Evolutionary conservation across 2,797 vertebrate species (phyloP).

Genomic region (Dermochelys coriacea): DNA sequence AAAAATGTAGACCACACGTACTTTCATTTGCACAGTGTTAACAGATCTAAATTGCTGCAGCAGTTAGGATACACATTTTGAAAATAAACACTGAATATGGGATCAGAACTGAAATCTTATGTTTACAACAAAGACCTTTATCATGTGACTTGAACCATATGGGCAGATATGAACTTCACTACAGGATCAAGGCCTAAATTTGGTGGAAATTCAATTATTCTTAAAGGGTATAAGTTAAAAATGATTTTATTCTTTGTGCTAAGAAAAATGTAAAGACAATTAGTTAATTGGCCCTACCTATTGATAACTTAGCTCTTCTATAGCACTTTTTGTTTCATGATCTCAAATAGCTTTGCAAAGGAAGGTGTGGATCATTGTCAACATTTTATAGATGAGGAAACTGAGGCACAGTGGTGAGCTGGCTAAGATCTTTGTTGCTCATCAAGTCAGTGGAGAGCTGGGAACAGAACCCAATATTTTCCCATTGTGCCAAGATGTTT

Average conservation of each 20-base stretch:
- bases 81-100: not conserved
- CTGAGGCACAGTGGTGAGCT: not conserved
- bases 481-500: not conserved
- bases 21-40: constrained; percentile 22
- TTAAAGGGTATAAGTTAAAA: not conserved
- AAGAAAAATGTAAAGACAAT: not conserved
- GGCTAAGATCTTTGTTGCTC: not conserved
- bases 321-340: not conserved
- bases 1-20: constrained; percentile 43
- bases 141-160: not conserved
- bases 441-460: not conserved
- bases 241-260: not conserved
- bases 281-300: not conserved
- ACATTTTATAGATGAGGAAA: not conserved
- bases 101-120: not conserved
- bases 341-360: not conserved
- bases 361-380: not conserved
- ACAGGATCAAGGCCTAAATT: not conserved
- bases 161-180: not conserved
- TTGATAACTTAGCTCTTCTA: not conserved
- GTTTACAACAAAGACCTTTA: not conserved
- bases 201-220: not conserved
- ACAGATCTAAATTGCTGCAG: not conserved
- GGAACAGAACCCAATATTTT: not conserved
- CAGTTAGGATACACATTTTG: not conserved